Evolutionary conservation across 2,797 vertebrate genomes (phyloP), one percentile per base, ranked within the genome.

Genomic region (Yasuhikotakia modesta): DNA sequence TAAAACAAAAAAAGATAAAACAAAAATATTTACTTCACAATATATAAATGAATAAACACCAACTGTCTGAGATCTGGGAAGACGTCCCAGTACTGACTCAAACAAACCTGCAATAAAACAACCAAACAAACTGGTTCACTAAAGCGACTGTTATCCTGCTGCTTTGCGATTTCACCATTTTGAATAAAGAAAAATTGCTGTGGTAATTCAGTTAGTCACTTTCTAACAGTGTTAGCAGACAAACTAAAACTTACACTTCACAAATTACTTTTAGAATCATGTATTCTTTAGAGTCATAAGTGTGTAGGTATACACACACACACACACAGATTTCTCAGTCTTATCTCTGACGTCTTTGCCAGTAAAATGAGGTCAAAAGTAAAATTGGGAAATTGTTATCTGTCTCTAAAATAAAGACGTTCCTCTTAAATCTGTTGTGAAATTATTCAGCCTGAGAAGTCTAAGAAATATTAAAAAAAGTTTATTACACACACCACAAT

Each of bases 401-500:
- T 61, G 11, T 2, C 27, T 65, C 13, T 4, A 4, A 32, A 27
- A 53, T 53, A n/a, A 75, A 65, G 6, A 65, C 39, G 0, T n/a
- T 65, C 60, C 72, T 53, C 17, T 53, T 16, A 35, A 13, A n/a
- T 27, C 30, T 53, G 48, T 74, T 74, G 61, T 65, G 48, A 65
- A 74, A 74, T 65, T 52, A 64, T 22, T 27, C 7, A 65, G 7
- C 21, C 30, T 16, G 1, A 32, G 1, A 13, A 52, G 60, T 50
- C 12, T 0, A 72, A 73, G 5, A 32, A 53, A 30, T 21, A 16
- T 6, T 0, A 22, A 27, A 43, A 6, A 61, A 64, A 52, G 24
- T 39, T 57, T 57, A 48, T 22, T 43, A 43, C 39, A 55, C 27
- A 53, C 10, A 5, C n/a, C 1, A 13, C n/a, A n/a, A n/a, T n/a